phyloP scores from a whole-genome alignment of 2,113 vertebrate genomes.

The Zosterops hypoxanthus region DNA sequence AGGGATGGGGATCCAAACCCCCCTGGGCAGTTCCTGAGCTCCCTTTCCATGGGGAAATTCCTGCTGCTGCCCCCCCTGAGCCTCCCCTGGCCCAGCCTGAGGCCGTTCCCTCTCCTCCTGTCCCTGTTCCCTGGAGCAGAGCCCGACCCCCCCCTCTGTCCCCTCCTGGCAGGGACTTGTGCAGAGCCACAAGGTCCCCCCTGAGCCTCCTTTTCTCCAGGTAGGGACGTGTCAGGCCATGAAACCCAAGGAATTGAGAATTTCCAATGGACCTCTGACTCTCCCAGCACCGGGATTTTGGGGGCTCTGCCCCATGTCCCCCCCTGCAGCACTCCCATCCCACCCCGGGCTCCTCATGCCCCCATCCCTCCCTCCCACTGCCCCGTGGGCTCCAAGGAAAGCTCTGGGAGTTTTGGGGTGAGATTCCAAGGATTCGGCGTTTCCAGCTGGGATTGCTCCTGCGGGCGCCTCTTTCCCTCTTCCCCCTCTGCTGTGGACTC shows the following conservation, averaged over 20 bases:
- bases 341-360: accelerated
- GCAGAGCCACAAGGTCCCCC: background rate
- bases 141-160: background rate
- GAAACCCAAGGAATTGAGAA: background rate
- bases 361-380: background rate
- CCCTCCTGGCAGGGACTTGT: background rate
- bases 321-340: background rate
- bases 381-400: background rate
- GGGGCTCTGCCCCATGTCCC: background rate
- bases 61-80: too few relatives aligned
- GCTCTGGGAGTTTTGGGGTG: accelerated
- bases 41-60: background rate
- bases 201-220: background rate
- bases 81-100: too few relatives aligned
- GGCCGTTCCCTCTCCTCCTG: background rate
- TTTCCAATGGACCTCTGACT: background rate
- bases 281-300: background rate
- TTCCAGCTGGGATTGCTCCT: background rate
- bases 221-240: background rate
- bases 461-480: background rate
- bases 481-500: background rate
- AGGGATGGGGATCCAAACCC: too few relatives aligned
- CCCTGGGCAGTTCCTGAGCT: too few relatives aligned
- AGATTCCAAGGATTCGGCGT: background rate
- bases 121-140: background rate